Percentiles rank a stretch among this genome's conserved stretches.
These are phyloP conservation scores for Oligia strigilis DNA, from an alignment of 2,888 invertebrate genomes.

Conservation along the genomic window DNA sequence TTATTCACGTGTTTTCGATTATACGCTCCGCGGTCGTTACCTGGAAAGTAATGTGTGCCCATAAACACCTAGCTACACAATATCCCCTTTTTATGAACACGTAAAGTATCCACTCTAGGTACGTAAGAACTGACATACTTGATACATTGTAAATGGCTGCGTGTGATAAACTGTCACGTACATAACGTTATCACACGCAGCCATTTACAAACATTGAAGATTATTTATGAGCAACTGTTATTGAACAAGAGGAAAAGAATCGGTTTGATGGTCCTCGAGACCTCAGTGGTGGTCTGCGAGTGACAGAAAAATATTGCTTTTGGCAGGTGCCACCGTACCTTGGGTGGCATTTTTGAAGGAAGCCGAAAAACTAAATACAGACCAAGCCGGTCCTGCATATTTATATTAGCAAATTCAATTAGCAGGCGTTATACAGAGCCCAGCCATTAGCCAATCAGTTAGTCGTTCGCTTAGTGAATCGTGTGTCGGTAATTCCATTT, in stretches of 20 bases:
- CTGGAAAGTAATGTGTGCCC: conserved; percentile 35
- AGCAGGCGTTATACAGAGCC: conserved; percentile 9
- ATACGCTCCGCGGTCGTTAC: neutral
- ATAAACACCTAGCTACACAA: conserved; percentile 68
- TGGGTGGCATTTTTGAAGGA: neutral
- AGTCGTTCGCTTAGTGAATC: conserved; percentile 59
- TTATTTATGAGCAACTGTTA: conserved; percentile 64
- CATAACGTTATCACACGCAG: conserved; percentile 61
- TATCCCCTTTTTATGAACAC: conserved; percentile 76
- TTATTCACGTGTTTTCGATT: neutral
- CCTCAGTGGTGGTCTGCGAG: conserved; percentile 4
- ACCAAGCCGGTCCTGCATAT: neutral
- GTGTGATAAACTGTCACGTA: conserved; percentile 15
- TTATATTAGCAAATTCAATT: neutral
- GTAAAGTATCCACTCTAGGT: conserved; percentile 71
- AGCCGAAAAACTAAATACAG: neutral
- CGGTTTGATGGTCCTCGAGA: neutral
- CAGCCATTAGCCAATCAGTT: conserved; percentile 50
- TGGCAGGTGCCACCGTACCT: neutral
- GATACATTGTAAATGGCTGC: conserved; percentile 59
- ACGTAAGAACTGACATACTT: conserved; percentile 64
- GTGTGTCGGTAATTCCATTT: conserved; percentile 57
- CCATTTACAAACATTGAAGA: conserved; percentile 64
- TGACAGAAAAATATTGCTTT: conserved; percentile 4
- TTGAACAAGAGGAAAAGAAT: neutral